Percentiles rank a stretch among this genome's conserved stretches.
These are phyloP conservation scores for Pogonus chalceus DNA, from an alignment of 1,140 invertebrate genomes.

Conservation along the genomic window DNA sequence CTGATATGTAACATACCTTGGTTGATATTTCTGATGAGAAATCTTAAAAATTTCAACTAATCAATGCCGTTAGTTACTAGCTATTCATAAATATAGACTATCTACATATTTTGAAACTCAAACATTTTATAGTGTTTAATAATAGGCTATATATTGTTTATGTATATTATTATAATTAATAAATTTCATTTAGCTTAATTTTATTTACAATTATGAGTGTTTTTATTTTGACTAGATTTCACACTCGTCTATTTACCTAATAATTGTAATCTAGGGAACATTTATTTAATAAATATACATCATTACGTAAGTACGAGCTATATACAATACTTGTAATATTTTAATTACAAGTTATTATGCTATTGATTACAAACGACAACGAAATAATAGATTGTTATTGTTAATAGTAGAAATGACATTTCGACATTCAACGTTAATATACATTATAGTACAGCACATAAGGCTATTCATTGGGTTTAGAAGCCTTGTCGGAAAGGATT, in stretches of 20 bases:
- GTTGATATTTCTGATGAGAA: slow-evolving; percentile 38
- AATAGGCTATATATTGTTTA: no score
- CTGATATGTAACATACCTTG: slow-evolving; percentile 44
- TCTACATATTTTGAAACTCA: no score
- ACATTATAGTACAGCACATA: slow-evolving; percentile 1
- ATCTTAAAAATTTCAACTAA: neutral
- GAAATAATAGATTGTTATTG: no score
- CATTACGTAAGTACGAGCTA: neutral
- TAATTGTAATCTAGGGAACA: slow-evolving; percentile 7
- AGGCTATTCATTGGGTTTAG: slow-evolving; percentile 17
- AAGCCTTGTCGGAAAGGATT: slow-evolving; percentile 42
- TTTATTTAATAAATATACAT: slow-evolving; percentile 3
- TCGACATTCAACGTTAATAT: neutral
- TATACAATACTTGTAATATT: neutral
- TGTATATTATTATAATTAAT: no score
- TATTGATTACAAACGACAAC: no score
- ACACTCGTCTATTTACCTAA: neutral
- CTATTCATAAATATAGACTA: neutral
- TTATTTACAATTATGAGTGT: no score
- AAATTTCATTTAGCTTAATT: no score
- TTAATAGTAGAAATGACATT: neutral
- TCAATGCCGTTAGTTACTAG: neutral
- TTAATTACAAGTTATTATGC: no score
- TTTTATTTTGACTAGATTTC: neutral
- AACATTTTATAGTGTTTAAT: no score